Evolutionary conservation across 1,140 invertebrate genomes (phyloP).

Genomic region (Zaprionus capensis): DNA sequence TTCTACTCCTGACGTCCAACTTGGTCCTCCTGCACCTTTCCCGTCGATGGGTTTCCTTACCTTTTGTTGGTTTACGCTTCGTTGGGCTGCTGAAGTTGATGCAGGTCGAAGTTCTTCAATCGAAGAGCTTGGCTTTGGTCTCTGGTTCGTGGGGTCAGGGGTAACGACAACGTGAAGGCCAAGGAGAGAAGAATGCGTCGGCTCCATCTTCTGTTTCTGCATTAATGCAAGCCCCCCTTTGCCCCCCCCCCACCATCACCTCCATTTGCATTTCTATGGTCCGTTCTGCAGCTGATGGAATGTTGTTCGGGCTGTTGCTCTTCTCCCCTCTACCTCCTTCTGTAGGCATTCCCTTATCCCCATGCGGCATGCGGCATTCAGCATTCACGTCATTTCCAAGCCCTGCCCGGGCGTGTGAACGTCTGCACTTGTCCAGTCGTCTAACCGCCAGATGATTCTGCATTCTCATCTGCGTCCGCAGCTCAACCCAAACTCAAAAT

Average conservation of each 20-base stretch:
- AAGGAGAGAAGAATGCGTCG: constrained; percentile 21
- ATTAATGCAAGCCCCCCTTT: constrained; percentile 34
- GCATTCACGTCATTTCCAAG: constrained; percentile 33
- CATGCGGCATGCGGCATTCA: constrained; percentile 17
- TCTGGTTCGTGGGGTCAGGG: constrained; percentile 3
- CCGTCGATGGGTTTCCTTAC: constrained; percentile 45
- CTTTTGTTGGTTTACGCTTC: constrained; percentile 56
- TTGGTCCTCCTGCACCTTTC: constrained; percentile 17
- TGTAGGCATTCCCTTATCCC: constrained; percentile 7
- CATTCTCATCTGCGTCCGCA: constrained; percentile 1
- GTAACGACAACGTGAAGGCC: neutral
- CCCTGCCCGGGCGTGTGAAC: constrained; percentile 57
- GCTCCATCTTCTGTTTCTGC: constrained; percentile 19
- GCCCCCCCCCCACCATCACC: neutral
- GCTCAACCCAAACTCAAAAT: neutral
- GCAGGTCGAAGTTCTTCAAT: constrained; percentile 24
- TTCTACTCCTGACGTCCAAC: constrained; percentile 21
- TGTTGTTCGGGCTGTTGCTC: constrained; percentile 34
- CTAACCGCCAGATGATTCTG: constrained; percentile 10
- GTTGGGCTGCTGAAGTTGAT: constrained; percentile 39
- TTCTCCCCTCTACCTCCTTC: constrained; percentile 16
- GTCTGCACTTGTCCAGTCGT: constrained; percentile 49
- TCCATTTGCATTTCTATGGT: constrained; percentile 68
- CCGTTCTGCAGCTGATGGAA: constrained; percentile 45
- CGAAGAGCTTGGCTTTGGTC: constrained; percentile 39